Base-by-base conservation (phyloP, 2,113 vertebrate species). In the Dissostichus mawsoni region DNA sequence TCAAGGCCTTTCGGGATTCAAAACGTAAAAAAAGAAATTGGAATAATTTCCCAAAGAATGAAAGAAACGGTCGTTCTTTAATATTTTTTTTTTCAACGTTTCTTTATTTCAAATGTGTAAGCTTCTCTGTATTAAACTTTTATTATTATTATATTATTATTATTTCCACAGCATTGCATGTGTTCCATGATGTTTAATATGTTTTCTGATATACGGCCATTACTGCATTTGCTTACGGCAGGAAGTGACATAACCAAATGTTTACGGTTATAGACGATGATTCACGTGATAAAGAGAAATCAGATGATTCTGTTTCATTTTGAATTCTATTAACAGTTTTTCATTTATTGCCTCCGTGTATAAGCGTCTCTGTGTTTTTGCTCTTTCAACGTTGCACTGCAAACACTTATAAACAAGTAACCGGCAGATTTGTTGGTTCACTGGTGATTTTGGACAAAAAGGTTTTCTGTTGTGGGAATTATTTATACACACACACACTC, bases 211-310 rank as follows among this genome's bases (percentile, higher is more conserved):
- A 33, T 57, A n/a, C 59, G 41, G 55, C 65, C 36, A 2, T 81
- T 17, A 70, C 20, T 78, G 33, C 77, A n/a, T 76, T 20, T 64
- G 80, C 61, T 77, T 11, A 64, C 11, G 14, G 66, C 74, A 73
- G 74, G 56, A 81, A 48, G 33, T 5, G 50, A 14, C 33, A 13
- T 53, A 33, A 57, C 53, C 18, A 53, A 23, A 55, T 44, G 70
- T 67, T 75, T 50, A 62, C 6, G 4, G 45, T 76, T 47, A 33
- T 16, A 55, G 58, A 18, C 36, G 73, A 2, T n/a, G 53, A 74
- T 50, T 12, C 56, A 79, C 5, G 12, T 11, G 33, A 87, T 91
- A 86, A 87, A 87, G 67, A 4, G 2, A 64, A 52, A 81, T 52
- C 20, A 69, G 11, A 63, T 51, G 8, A 65, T n/a, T n/a, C n/a